Evolutionary conservation across 2,113 vertebrate species (phyloP).

Genomic region (Prunella himalayana): DNA sequence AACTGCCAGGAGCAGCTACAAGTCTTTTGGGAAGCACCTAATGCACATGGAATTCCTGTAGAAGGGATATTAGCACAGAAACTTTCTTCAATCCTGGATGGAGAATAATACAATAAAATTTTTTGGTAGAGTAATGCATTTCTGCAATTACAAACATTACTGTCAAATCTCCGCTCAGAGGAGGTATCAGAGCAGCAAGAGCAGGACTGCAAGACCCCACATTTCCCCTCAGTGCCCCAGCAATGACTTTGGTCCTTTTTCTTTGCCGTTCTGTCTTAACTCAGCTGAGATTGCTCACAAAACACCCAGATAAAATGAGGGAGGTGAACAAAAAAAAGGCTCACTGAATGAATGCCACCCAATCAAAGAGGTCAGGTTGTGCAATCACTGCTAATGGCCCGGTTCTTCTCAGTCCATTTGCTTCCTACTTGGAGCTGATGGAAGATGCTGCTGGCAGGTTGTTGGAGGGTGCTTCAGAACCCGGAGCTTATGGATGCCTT

Average conservation of each 20-base stretch:
- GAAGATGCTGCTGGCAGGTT: background rate
- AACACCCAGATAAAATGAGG: background rate
- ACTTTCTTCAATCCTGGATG: background rate
- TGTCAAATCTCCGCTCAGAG: background rate
- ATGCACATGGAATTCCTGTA: background rate
- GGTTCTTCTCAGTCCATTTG: fast-evolving
- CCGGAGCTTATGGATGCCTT: background rate
- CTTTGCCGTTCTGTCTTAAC: background rate
- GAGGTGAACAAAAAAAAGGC: background rate
- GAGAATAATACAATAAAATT: background rate
- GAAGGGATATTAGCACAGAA: background rate
- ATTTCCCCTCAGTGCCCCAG: fast-evolving
- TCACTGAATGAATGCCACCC: background rate
- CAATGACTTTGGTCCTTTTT: background rate
- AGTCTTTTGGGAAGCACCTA: constrained; percentile 4
- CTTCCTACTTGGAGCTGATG: background rate
- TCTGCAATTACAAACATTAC: background rate
- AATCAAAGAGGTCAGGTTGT: background rate
- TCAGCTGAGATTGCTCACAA: background rate
- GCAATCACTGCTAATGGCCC: background rate
- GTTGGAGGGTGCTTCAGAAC: background rate
- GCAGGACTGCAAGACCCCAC: background rate
- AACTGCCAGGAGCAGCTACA: background rate
- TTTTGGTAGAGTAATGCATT: background rate
- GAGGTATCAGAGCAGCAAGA: background rate